Evolutionary conservation across 2,888 invertebrate species (phyloP).

Genomic region (Caenorhabditis sp.): DNA sequence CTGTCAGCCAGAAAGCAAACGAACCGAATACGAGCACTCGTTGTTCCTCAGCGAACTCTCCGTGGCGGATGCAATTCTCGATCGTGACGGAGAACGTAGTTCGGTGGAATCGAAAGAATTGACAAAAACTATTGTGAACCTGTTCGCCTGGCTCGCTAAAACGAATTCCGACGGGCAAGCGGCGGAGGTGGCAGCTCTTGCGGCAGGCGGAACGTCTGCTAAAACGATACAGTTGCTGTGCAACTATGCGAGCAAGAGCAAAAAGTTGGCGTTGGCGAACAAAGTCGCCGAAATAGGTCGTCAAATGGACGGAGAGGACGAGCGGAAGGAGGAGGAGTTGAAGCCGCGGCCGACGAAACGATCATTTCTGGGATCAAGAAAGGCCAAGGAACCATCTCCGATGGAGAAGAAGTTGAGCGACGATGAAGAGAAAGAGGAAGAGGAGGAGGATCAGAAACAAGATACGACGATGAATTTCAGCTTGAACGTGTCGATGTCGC

Average conservation of each 20-base stretch:
- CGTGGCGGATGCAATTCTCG: constrained; percentile 34
- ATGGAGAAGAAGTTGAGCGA: not conserved
- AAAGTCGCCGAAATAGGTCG: constrained; percentile 67
- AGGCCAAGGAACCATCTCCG: too few species aligned
- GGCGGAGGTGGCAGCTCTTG: constrained; percentile 67
- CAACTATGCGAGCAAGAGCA: constrained; percentile 69
- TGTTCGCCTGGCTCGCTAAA: constrained; percentile 68
- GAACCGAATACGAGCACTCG: constrained; percentile 66
- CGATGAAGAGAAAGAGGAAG: constrained; percentile 19
- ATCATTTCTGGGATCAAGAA: too few species aligned
- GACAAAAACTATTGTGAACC: constrained; percentile 59
- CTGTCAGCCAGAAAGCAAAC: constrained; percentile 53
- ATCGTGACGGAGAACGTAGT: not conserved
- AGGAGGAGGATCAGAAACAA: not conserved
- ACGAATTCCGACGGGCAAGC: constrained; percentile 65
- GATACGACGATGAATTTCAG: constrained; percentile 1
- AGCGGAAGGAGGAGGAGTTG: not conserved
- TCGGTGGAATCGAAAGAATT: not conserved
- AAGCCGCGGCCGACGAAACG: not conserved
- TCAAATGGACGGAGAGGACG: constrained; percentile 10
- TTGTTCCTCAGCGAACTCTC: constrained; percentile 68
- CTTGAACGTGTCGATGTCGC: constrained; percentile 10
- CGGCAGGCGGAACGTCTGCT: constrained; percentile 16
- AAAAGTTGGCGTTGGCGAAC: constrained; percentile 63
- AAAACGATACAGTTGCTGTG: constrained; percentile 64